Conservation (phyloP, 2,888 invertebrate species). For the Tineola bisselliella region DNA sequence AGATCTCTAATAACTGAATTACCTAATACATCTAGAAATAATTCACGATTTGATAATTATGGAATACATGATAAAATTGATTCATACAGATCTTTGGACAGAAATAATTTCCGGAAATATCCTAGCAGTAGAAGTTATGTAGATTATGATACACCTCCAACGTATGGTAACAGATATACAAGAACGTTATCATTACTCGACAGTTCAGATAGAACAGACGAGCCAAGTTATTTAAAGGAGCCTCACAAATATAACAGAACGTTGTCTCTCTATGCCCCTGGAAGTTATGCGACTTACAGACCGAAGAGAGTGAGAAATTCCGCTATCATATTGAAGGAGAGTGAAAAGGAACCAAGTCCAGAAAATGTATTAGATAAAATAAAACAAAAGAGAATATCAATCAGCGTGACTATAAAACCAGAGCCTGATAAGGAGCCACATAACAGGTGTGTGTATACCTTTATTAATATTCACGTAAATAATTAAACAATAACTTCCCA, state of each 20-base stretch:
- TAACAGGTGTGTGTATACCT: conserved; percentile 58
- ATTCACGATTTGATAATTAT: conserved; percentile 45
- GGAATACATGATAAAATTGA: conserved; percentile 55
- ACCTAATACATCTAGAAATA: conserved; percentile 39
- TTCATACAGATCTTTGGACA: conserved; percentile 57
- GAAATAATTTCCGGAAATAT: conserved; percentile 56
- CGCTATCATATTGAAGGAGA: conserved; percentile 60
- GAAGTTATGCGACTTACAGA: conserved; percentile 60
- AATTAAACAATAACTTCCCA: conserved; percentile 56
- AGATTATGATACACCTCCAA: conserved; percentile 46
- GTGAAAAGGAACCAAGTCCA: conserved; percentile 59
- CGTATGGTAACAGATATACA: conserved; percentile 50
- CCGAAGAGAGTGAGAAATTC: conserved; percentile 59
- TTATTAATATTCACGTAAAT: conserved; percentile 47
- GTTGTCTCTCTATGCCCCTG: conserved; percentile 58
- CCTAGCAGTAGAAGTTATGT: conserved; percentile 46
- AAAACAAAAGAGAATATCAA: conserved; percentile 58
- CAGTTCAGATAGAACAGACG: conserved; percentile 39
- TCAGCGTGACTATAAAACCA: conserved; percentile 58
- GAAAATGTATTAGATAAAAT: conserved; percentile 64
- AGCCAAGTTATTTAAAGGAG: conserved; percentile 39
- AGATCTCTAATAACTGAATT: conserved; percentile 46
- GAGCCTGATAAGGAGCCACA: conserved; percentile 49
- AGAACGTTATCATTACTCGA: conserved; percentile 59
- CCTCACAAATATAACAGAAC: conserved; percentile 55